Evolutionary conservation across 1,140 invertebrate genomes (phyloP).

Genomic region (Drosophila pseudoobscura): DNA sequence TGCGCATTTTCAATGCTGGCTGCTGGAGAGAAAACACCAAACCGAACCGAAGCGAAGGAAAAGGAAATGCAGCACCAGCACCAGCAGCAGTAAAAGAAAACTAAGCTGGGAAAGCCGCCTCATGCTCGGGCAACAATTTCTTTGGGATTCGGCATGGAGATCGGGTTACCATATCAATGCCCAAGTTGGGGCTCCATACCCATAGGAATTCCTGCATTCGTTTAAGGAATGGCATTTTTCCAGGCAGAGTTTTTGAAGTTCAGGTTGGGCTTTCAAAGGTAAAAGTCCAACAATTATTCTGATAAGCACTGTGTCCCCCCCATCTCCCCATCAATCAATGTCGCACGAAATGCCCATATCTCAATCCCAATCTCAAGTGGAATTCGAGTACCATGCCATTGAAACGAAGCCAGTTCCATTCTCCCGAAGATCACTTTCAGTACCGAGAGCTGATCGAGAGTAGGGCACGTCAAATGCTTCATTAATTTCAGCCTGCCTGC

Average conservation of each 20-base stretch:
- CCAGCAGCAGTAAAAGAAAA: constrained; percentile 58
- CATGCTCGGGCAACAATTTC: constrained; percentile 40
- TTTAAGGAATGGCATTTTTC: not conserved
- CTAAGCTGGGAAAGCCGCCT: constrained; percentile 32
- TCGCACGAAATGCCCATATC: constrained; percentile 32
- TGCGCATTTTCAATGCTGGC: constrained; percentile 63
- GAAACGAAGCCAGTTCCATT: constrained; percentile 26
- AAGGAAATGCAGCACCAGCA: constrained; percentile 46
- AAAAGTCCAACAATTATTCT: not conserved
- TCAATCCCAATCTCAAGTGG: constrained; percentile 16
- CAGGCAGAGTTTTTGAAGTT: constrained; percentile 6
- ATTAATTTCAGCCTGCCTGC: constrained; percentile 53
- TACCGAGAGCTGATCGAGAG: constrained; percentile 44
- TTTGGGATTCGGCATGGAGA: constrained; percentile 20
- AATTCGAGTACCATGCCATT: constrained; percentile 13
- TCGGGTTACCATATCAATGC: constrained; percentile 20
- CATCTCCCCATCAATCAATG: constrained; percentile 30
- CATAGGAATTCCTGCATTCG: constrained; percentile 32
- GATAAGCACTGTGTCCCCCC: not conserved
- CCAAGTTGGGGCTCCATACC: not conserved
- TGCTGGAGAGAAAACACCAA: constrained; percentile 1
- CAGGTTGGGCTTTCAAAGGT: constrained; percentile 6
- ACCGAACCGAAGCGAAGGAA: constrained; percentile 39
- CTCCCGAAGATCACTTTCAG: constrained; percentile 52
- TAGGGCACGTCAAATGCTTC: constrained; percentile 69